Evolutionary conservation across 1,140 invertebrate genomes (phyloP), one percentile per base, ranked within the genome.

Genomic region (Melitaea cinxia): DNA sequence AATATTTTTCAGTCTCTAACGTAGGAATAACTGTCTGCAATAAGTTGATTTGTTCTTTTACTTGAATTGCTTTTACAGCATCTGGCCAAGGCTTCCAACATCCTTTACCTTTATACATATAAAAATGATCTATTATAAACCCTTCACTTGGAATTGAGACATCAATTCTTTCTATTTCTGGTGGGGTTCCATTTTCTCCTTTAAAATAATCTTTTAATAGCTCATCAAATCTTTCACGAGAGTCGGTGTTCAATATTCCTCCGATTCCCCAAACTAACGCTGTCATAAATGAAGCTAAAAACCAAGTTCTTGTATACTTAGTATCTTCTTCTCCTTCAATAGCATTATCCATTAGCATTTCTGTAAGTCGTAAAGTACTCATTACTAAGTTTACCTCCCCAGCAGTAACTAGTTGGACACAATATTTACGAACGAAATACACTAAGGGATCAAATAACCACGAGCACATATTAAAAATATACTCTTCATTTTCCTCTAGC

Each of bases 21-120:
- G 97, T 98, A 0, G 97, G 96, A 45, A 98, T 93, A 53, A 97
- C 93, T 66, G 95, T 94, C 84, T 96, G 94, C 26, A 95, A 92
- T 60, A 97, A 94, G 75, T 94, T 94, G 7, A 93, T 92, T 42
- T 92, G 92, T 74, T 95, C 94, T 54, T 93, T 84, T 1, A 94
- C 77, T 72, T 92, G 92, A 45, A 92, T 91, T 26, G 83, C 78
- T 78, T 93, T 94, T 0, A 94, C 92, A 45, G 93, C 67, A 62
- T 97, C 96, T 0, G 92, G 92, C 93, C 94, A 96, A 53, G 92
- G 93, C 83, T 95, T 96, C 97, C 95, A 98, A 10, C 91, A 91
- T 5, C 95, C 95, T 80, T 95, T 94, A n/a, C 94, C 93, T 76
- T 94, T 94, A 55, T 94, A 96, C 62, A 92, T 86, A 81, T 96